Conservation (phyloP, 2,113 vertebrate species). For the Apeltes quadracus region DNA sequence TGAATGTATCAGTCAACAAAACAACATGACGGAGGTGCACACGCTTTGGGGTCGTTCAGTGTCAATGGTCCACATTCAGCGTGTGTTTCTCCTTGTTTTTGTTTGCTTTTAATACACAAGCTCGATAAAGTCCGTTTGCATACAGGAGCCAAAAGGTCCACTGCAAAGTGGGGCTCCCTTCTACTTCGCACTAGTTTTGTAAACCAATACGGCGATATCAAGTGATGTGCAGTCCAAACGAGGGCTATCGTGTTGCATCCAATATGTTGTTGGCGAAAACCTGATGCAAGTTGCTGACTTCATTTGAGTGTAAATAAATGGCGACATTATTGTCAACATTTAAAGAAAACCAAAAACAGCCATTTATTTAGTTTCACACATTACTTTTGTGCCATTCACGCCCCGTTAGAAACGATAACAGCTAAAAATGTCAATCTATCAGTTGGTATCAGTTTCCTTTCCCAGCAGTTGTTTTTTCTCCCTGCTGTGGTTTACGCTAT, state of each 20-base stretch:
- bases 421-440: conserved; percentile 54
- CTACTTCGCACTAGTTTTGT: conserved; percentile 28
- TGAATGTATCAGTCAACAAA: conserved; percentile 37
- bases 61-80: conserved; percentile 23
- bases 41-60: conserved; percentile 12
- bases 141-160: conserved; percentile 18
- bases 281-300: conserved; percentile 13
- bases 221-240: conserved; percentile 17
- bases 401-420: conserved; percentile 58
- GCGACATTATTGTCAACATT: conserved; percentile 3
- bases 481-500: conserved; percentile 55
- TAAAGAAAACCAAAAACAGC: conserved; percentile 9
- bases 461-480: conserved; percentile 62
- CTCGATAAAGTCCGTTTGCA: conserved; percentile 30
- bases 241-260: conserved; percentile 36
- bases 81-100: conserved; percentile 4
- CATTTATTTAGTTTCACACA: conserved; percentile 37
- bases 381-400: conserved; percentile 63
- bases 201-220: conserved; percentile 40
- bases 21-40: conserved; percentile 32
- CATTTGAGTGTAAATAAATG: conserved; percentile 17
- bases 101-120: conserved; percentile 16
- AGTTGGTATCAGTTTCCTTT: conserved; percentile 46
- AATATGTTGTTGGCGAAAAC: conserved; percentile 7
- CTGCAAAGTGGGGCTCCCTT: conserved; percentile 13